Evolutionary conservation across 2,888 invertebrate species (phyloP).

Genomic region (Acleris emargana): DNA sequence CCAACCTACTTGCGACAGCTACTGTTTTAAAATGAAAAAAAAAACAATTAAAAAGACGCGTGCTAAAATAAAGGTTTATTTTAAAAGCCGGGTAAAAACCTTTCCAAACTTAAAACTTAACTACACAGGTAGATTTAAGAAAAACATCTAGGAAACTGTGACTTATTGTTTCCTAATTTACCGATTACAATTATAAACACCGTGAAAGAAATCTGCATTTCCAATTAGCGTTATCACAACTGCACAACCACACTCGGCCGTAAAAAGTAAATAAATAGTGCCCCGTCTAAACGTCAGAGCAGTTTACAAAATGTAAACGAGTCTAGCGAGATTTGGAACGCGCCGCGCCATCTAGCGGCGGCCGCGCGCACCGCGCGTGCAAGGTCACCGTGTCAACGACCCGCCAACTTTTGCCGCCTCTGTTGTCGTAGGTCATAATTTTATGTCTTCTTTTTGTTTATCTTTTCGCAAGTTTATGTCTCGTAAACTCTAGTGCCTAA

Average conservation of each 20-base stretch:
- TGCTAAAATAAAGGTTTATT: no score
- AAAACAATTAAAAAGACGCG: no score
- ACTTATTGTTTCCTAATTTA: no score
- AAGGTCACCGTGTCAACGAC: constrained; percentile 82
- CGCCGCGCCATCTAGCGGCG: constrained; percentile 69
- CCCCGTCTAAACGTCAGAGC: constrained; percentile 25
- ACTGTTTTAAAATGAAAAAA: no score
- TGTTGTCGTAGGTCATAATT: constrained; percentile 84
- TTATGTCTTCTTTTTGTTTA: constrained; percentile 84
- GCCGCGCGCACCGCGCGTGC: constrained; percentile 55
- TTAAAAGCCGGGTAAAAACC: no score
- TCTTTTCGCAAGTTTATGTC: constrained; percentile 81
- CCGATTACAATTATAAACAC: not conserved
- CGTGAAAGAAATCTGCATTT: not conserved
- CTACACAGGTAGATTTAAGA: no score
- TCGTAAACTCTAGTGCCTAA: constrained; percentile 67
- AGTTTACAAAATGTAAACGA: constrained; percentile 26
- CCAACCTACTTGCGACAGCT: no score
- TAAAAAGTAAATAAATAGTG: constrained; percentile 12
- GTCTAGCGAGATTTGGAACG: constrained; percentile 36
- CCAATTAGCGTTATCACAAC: not conserved
- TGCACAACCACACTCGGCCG: not conserved
- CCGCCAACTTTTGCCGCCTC: constrained; percentile 82
- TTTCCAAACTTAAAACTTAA: no score
- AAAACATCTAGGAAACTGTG: no score